Conservation (phyloP, 1,140 invertebrate species). For the Tenebrio molitor region DNA sequence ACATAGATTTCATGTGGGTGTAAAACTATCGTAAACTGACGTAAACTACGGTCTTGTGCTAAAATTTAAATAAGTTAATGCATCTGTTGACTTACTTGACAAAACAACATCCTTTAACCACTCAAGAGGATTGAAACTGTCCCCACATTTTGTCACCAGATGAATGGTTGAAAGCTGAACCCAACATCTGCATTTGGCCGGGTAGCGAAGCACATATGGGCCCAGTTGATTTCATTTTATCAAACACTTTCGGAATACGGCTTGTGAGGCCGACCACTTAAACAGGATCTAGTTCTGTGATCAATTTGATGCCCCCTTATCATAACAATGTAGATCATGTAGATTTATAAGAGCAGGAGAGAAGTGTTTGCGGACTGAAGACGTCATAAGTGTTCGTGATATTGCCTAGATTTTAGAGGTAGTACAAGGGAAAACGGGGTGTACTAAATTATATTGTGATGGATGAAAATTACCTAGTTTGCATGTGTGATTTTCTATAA, state of each 20-base stretch:
- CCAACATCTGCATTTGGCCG: constrained; percentile 22
- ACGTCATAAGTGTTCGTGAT: constrained; percentile 1
- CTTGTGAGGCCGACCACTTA: constrained; percentile 11
- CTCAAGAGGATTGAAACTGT: constrained; percentile 37
- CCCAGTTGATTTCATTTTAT: constrained; percentile 23
- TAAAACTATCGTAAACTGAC: too few species aligned
- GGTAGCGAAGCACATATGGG: constrained; percentile 10
- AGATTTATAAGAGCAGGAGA: too few species aligned
- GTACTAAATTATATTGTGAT: constrained; percentile 23
- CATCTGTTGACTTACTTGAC: constrained; percentile 17
- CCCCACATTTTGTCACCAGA: constrained; percentile 33
- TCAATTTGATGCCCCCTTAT: constrained; percentile 23
- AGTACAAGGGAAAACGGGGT: not conserved
- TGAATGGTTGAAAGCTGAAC: constrained; percentile 12
- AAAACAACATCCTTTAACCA: constrained; percentile 26
- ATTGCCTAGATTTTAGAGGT: not conserved
- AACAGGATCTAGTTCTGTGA: not conserved
- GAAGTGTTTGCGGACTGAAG: too few species aligned
- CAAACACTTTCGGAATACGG: constrained; percentile 11
- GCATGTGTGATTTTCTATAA: constrained; percentile 6
- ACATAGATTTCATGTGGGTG: too few species aligned
- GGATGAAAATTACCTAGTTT: constrained; percentile 5
- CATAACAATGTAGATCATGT: too few species aligned
- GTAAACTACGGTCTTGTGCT: constrained; percentile 23
- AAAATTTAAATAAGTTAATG: constrained; percentile 15